Base-by-base conservation (phyloP, 1,140 invertebrate genomes). In the Ladona fulva region DNA sequence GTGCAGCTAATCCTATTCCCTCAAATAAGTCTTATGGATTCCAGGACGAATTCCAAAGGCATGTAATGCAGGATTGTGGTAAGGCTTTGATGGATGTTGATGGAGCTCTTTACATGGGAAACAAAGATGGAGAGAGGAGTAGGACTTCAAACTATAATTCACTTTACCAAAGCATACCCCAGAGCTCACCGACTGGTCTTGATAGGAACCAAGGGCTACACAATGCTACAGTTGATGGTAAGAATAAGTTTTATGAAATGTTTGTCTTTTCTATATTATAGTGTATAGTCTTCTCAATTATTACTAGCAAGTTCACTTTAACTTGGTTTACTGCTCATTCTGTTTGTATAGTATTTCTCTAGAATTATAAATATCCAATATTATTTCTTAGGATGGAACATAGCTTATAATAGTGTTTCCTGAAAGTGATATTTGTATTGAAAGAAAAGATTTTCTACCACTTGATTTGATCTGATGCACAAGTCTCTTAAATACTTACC, bases 1-100 rank as follows among this genome's bases (percentile, higher is more conserved):
- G 19, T 52, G 3, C 16, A 19, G n/a, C n/a, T 66, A 66, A 66
- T 22, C 52, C 52, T 6, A 66, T 66, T 19, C 52, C 52, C n/a
- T 66, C 52, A 6, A 66, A 12, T 22, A 66, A 66, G n/a, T 66
- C 52, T 22, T 66, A 66, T 66, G 52, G 52, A 6, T 77, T 77
- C 52, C 77, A 77, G 52, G 77, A 77, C 22, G 77, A 77, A 24
- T 77, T 77, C 44, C 77, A 77, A 29, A 77, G 52, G 25, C 77
- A 77, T 16, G 77, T 77, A 66, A 19, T 66, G n/a, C 52, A 66
- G n/a, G 52, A 66, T 22, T 66, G 52, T 66, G 52, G 52, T 16
- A 66, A 66, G 12, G 14, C 14, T 22, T 66, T 66, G 52, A 66
- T 66, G 14, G 52, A 66, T 22, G n/a, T 16, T 66, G 52, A 66